Evolutionary conservation across 2,113 vertebrate species (phyloP).

Genomic region (Loxodonta africana): DNA sequence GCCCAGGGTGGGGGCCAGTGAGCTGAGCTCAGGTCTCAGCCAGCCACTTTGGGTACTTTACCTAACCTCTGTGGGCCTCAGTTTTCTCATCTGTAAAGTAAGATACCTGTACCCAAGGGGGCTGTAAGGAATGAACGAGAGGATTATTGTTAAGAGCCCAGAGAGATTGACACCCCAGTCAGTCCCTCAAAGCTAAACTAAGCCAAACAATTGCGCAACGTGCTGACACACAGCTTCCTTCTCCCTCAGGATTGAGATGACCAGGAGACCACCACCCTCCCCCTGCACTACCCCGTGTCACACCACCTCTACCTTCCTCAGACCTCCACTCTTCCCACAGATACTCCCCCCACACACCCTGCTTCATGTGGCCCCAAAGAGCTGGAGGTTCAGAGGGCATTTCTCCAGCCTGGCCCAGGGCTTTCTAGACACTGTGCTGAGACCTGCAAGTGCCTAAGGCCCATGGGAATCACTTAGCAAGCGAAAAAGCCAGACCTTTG

Average conservation of each 20-base stretch:
- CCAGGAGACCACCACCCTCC: background rate
- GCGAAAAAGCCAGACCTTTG: slow-evolving; percentile 81
- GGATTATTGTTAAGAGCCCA: background rate
- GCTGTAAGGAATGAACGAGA: background rate
- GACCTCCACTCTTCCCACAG: slow-evolving; percentile 24
- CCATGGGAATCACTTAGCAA: slow-evolving; percentile 78
- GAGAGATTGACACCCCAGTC: background rate
- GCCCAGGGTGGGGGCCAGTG: background rate
- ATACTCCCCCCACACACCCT: background rate
- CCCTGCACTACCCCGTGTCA: background rate
- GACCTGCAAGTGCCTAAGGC: background rate
- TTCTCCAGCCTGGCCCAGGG: slow-evolving; percentile 22
- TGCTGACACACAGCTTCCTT: background rate
- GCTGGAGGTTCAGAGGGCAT: background rate
- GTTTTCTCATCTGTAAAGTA: slow-evolving; percentile 9
- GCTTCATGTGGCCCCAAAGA: background rate
- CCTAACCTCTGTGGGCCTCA: background rate
- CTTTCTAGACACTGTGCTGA: background rate
- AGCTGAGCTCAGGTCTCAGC: background rate
- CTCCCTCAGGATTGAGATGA: accelerated
- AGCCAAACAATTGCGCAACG: background rate
- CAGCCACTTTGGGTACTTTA: background rate
- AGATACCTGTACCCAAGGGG: background rate
- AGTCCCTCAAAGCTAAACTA: background rate
- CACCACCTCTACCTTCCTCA: slow-evolving; percentile 28